Evolutionary conservation across 2,797 vertebrate genomes (phyloP).

Genomic region (Potorous gilbertii): DNA sequence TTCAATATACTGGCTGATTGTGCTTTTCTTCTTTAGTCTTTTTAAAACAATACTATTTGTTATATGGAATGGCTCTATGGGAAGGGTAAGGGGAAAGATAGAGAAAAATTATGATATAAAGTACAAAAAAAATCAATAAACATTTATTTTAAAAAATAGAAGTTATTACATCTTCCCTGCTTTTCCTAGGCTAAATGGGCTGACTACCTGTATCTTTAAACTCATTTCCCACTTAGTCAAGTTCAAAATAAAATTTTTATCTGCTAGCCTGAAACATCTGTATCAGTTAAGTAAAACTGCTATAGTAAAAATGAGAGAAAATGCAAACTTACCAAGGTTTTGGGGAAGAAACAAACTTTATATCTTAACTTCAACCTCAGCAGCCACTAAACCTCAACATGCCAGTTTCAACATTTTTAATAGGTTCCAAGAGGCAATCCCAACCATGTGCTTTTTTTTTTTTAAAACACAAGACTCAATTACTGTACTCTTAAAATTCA

Average conservation of each 20-base stretch:
- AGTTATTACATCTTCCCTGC: not conserved
- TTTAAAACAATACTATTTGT: not conserved
- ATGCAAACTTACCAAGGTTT: slow-evolving; percentile 38
- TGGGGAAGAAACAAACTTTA: slow-evolving; percentile 31
- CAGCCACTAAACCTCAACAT: slow-evolving; percentile 49
- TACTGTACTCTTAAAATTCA: slow-evolving; percentile 50
- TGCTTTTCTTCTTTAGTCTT: not conserved
- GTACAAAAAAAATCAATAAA: too few relatives aligned
- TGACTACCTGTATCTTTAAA: slow-evolving; percentile 33
- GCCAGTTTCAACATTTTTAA: slow-evolving; percentile 54
- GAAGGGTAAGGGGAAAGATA: too few relatives aligned
- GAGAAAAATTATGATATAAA: too few relatives aligned
- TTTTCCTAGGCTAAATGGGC: too few relatives aligned
- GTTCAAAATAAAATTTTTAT: not conserved
- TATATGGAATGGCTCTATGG: too few relatives aligned
- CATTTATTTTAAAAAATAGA: not conserved
- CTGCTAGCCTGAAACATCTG: not conserved
- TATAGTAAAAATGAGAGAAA: slow-evolving; percentile 43
- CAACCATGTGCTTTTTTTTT: slow-evolving; percentile 40
- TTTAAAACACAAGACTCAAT: slow-evolving; percentile 51
- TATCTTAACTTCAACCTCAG: slow-evolving; percentile 59
- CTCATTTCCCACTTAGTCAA: slow-evolving; percentile 45
- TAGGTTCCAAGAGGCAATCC: slow-evolving; percentile 39
- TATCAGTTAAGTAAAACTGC: not conserved
- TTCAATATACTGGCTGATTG: not conserved